Evolutionary conservation across 2,113 vertebrate species (phyloP).

Genomic region (Calidris pugnax): DNA sequence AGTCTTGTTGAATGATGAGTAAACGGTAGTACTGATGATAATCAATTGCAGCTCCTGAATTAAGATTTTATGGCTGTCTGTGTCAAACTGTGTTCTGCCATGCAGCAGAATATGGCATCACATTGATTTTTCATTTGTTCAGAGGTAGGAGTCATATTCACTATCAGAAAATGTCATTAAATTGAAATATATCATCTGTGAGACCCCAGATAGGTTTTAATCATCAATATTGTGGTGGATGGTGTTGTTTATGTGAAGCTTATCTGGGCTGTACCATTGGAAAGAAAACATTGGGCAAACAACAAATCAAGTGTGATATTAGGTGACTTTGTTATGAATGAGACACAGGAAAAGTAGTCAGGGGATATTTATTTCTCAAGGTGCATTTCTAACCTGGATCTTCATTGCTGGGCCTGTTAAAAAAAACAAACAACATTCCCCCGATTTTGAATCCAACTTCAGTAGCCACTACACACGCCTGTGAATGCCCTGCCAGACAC

Average conservation of each 20-base stretch:
- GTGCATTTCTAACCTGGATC: neutral
- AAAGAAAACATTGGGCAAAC: neutral
- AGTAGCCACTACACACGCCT: neutral
- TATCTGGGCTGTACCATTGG: neutral
- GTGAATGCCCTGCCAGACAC: neutral
- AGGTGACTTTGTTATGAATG: neutral
- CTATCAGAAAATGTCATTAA: neutral
- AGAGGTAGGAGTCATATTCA: neutral
- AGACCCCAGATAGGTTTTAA: neutral
- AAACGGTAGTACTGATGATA: neutral
- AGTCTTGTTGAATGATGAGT: neutral
- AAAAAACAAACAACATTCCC: neutral
- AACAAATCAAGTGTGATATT: neutral
- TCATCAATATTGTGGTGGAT: neutral
- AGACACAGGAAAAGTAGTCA: neutral
- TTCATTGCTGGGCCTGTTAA: neutral
- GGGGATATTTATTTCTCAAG: neutral
- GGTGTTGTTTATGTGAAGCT: neutral
- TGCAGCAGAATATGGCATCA: neutral
- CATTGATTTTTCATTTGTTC: neutral
- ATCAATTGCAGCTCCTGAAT: neutral
- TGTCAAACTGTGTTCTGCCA: neutral
- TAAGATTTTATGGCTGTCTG: neutral
- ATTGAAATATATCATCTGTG: neutral
- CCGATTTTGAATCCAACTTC: neutral